A percentile compares a stretch with the other conserved stretches of the same genome.
Evolutionary conservation across 2,113 vertebrate species (phyloP).

Genomic region (Engystomops pustulosus): DNA sequence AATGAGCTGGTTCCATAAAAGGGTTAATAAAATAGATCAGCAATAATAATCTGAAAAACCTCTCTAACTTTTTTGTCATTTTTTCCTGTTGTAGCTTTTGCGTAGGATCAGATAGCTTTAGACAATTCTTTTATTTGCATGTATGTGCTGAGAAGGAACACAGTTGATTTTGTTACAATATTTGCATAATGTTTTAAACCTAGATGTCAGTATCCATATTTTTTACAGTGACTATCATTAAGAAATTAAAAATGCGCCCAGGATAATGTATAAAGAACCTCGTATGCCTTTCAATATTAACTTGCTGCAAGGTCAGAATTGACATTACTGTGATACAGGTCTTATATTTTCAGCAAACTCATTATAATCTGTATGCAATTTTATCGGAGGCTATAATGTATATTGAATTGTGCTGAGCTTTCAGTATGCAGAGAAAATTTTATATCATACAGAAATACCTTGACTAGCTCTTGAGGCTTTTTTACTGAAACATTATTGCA

Average conservation of each 20-base stretch:
- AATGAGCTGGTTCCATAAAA: no score
- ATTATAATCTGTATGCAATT: slow-evolving; percentile 55
- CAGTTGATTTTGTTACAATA: background rate
- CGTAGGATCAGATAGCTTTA: no score
- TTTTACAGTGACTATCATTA: background rate
- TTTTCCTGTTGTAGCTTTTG: no score
- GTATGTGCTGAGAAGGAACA: no score
- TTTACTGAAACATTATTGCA: slow-evolving; percentile 50
- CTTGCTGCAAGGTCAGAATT: slow-evolving; percentile 53
- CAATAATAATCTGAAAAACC: no score
- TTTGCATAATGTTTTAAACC: background rate
- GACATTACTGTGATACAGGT: slow-evolving; percentile 39
- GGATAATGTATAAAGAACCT: slow-evolving; percentile 7
- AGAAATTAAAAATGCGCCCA: background rate
- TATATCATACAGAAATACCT: slow-evolving; percentile 47
- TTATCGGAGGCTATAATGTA: slow-evolving; percentile 44
- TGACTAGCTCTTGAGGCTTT: slow-evolving; percentile 39
- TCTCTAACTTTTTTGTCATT: no score
- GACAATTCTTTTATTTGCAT: no score
- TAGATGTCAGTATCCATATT: background rate
- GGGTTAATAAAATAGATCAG: no score
- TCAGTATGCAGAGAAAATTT: slow-evolving; percentile 47
- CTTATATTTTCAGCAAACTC: slow-evolving; percentile 53
- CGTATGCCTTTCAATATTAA: slow-evolving; percentile 36
- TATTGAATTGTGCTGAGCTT: slow-evolving; percentile 56